Evolutionary conservation across 2,113 vertebrate species (phyloP), one percentile per base, ranked within the genome.

Genomic region (Xiphorhynchus elegans): DNA sequence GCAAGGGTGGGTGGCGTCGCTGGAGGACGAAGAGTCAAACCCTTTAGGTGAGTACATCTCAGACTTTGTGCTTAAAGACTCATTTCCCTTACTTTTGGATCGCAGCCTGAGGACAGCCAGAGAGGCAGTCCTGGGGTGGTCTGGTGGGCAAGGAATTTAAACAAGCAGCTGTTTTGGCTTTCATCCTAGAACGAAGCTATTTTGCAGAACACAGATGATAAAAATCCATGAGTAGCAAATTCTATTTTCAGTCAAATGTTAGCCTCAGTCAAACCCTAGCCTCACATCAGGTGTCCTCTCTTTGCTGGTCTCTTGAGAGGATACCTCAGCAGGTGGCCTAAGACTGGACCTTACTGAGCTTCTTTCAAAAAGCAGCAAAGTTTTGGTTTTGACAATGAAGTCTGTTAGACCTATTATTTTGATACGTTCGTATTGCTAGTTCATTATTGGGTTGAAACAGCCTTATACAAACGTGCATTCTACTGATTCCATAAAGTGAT

Each of bases 131-230:
- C 66, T 89, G 33, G 84, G 87, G 49, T 93, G 52, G 33, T 82
- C 21, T 53, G 82, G 31, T 10, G 0, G 0, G n/a, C 40, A 91
- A 91, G 58, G 58, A 91, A 87, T 90, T 95, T 68, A 68, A 85
- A 49, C 9, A 35, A 87, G 62, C 24, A 84, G 67, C 40, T 93
- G n/a, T 79, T 96, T 64, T 93, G 87, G 66, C 82, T 91, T 91
- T 91, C 70, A 93, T 84, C 74, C 78, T 56, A 60, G 40, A 15
- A 60, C 52, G 66, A 89, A 44, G 40, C 56, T 87, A 19, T 87
- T 94, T 93, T 60, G 44, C 47, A 63, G 60, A 84, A 66, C 60
- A 82, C 24, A 82, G 83, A 73, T 2, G 6, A 55, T 64, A 31
- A 82, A 93, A 93, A 91, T 72, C 13, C 13, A 17, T 26, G 35